Conservation (phyloP, 2,113 vertebrate genomes). For the Australoheros scitulus region DNA sequence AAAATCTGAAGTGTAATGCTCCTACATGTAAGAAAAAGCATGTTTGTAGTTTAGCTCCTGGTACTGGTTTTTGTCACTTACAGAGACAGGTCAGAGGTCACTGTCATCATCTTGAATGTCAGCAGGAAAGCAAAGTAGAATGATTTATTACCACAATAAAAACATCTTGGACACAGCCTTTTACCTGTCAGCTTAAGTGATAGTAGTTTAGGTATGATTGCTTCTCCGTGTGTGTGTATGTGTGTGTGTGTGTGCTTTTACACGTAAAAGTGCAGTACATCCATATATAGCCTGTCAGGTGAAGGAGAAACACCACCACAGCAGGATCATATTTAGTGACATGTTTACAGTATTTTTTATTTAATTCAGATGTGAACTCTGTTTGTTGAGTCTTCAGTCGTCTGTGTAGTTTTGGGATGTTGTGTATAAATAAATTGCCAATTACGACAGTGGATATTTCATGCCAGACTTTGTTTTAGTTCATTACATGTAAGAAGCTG, state of each 20-base stretch:
- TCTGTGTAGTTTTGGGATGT: conserved; percentile 19
- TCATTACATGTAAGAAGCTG: conserved; percentile 62
- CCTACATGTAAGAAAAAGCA: background rate
- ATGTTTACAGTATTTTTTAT: conserved; percentile 25
- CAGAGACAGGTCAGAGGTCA: conserved; percentile 17
- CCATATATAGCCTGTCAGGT: background rate
- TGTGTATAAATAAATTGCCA: conserved; percentile 46
- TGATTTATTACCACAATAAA: conserved; percentile 53
- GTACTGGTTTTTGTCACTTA: conserved; percentile 8
- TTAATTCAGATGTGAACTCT: background rate
- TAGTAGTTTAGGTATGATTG: conserved; percentile 5
- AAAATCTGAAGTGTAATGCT: background rate
- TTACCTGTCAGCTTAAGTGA: conserved; percentile 35
- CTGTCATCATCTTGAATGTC: conserved; percentile 19
- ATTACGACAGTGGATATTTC: conserved; percentile 55
- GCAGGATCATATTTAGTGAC: conserved; percentile 3
- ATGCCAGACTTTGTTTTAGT: conserved; percentile 64
- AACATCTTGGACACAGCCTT: conserved; percentile 34
- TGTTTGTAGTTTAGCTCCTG: background rate
- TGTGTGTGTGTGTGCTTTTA: background rate
- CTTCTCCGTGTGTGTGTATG: background rate
- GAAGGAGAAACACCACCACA: background rate
- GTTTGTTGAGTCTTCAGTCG: background rate
- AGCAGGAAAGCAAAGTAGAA: conserved; percentile 35
- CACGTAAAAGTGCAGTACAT: background rate